phyloP scores from a whole-genome alignment of 2,797 vertebrate genomes.

The Alosa sapidissima region DNA sequence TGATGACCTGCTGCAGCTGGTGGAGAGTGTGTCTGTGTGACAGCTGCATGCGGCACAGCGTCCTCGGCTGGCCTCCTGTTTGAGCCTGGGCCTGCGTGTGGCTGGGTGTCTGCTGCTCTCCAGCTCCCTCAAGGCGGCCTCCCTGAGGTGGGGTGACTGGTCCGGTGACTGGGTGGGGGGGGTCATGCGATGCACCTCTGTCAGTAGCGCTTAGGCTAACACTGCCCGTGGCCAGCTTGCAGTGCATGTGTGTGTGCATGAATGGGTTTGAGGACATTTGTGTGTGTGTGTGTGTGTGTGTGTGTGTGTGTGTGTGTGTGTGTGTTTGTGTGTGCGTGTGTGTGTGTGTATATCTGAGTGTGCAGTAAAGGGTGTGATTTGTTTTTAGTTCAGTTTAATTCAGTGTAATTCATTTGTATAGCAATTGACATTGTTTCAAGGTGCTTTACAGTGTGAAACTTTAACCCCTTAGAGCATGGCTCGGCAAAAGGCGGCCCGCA shows the following conservation, averaged over 20 bases:
- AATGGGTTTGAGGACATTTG: conserved; percentile 30
- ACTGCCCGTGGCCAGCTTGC: not conserved
- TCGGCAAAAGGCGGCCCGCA: too few species aligned
- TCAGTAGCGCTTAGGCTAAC: not conserved
- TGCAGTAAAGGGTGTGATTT: not conserved
- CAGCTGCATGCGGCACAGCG: not conserved
- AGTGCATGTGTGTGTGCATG: conserved; percentile 35
- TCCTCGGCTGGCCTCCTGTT: not conserved
- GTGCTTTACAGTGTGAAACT: not conserved
- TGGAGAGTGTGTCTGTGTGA: not conserved
- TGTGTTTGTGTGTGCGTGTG: not conserved
- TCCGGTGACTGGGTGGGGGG: not conserved
- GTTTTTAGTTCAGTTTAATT: not conserved
- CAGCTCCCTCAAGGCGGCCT: not conserved
- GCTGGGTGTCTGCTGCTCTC: not conserved
- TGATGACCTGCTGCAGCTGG: not conserved
- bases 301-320: not conserved
- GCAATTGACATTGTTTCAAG: not conserved
- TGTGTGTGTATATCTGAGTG: too few species aligned
- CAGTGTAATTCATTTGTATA: too few species aligned
- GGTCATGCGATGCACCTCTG: not conserved
- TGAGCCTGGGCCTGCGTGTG: not conserved
- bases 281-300: conserved; percentile 27
- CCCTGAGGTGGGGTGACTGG: conserved; percentile 6
- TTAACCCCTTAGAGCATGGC: not conserved